Base-by-base conservation (phyloP, 53 echinoderm and acorn worm genomes). In the Zoroaster sp. region DNA sequence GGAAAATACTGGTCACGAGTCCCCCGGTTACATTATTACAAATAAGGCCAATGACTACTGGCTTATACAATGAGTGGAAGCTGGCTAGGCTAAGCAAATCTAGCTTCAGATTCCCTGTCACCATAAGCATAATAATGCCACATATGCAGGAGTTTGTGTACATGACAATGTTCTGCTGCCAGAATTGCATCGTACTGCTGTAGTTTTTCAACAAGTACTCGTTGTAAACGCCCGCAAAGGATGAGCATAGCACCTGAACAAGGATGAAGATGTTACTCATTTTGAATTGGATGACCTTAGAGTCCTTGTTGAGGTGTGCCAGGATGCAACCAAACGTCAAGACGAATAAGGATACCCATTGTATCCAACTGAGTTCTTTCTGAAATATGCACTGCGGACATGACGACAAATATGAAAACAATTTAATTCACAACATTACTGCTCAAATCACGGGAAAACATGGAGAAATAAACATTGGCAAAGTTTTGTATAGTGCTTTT, bases 161-260 rank as follows among this genome's bases (percentile, higher is more conserved):
- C 96, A 99, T 99, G 87, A 93, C 91, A 11, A 96, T 88, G 53
- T 96, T 94, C 77, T 99, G 99, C 37, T 94, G 90, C 99, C 99
- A 99, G n/a, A 99, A 78, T 55, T 94, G 71, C 41, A 99, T 85
- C 8, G 66, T 17, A 42, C 74, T 72, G 35, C 54, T 66, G 59
- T 86, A 36, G 3, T 66, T 92, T 66, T 99, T 99, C 40, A 99
- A 76, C 37, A 99, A 86, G 55, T 89, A 91, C 71, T 99, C 99
- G 3, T 88, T 99, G 96, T 94, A 99, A 86, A 99, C 96, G 4
- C 96, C 93, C 2, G 99, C 99, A 35, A 99, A 87, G 18, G 89
- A 92, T 5, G 95, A 93, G 53, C 95, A 95, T 6, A 92, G 18
- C 5, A 93, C 74, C 86, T 99, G 99, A 2, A 91, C 14, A 5